phyloP scores from a whole-genome alignment of 2,113 vertebrate species.

The Bos javanicus region DNA sequence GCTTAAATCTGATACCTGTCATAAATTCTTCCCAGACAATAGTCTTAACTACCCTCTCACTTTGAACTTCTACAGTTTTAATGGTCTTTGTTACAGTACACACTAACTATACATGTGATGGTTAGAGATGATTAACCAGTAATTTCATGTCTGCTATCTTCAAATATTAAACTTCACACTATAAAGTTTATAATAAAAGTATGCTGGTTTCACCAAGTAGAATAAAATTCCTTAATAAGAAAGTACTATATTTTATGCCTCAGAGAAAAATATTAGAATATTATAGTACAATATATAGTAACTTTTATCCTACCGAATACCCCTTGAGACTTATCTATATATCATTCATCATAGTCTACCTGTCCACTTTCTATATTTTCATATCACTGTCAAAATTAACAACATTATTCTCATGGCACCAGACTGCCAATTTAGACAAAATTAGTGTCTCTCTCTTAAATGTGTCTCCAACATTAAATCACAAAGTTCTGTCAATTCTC shows the following conservation, averaged over 20 bases:
- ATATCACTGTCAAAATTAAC: neutral
- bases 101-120: neutral
- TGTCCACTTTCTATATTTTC: neutral
- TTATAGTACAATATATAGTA: neutral
- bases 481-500: neutral
- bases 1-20: neutral
- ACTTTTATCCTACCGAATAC: neutral
- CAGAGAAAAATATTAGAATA: neutral
- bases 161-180: neutral
- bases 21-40: neutral
- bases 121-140: neutral
- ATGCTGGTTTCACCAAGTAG: neutral
- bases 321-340: neutral
- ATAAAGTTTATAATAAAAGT: neutral
- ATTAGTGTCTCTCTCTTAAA: neutral
- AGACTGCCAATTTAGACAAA: conserved; percentile 19
- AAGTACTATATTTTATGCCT: neutral
- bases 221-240: conserved; percentile 20
- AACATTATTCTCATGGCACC: neutral
- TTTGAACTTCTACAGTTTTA: conserved; percentile 4
- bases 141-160: neutral
- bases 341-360: neutral
- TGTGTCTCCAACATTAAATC: conserved; percentile 22
- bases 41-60: neutral
- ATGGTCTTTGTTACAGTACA: neutral